Percentiles rank a stretch among this genome's conserved stretches.
These are phyloP conservation scores for Channa striata DNA, from an alignment of 2,797 vertebrate genomes.

Conservation along the genomic window DNA sequence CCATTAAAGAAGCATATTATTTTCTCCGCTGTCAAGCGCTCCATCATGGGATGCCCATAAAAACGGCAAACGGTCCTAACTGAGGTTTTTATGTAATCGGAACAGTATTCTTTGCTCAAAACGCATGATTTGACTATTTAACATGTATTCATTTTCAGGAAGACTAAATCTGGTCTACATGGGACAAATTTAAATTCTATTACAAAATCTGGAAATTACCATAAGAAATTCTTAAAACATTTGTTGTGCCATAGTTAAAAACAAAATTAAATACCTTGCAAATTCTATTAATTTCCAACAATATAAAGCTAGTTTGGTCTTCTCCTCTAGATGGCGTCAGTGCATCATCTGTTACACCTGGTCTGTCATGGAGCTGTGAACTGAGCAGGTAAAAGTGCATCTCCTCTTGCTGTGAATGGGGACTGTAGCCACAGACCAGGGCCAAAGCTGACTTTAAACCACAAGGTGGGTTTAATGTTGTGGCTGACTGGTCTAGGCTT, in stretches of 20 bases:
- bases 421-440: no score
- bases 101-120: constrained; percentile 12
- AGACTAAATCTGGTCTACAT: not conserved
- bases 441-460: no score
- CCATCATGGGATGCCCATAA: constrained; percentile 17
- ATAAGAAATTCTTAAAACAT: not conserved
- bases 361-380: not conserved
- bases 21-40: constrained; percentile 17
- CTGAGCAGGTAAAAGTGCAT: not conserved
- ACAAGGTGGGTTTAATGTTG: no score
- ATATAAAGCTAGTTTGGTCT: no score
- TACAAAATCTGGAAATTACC: not conserved
- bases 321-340: constrained; percentile 70
- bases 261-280: no score
- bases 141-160: no score
- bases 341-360: constrained; percentile 23
- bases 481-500: no score
- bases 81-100: constrained; percentile 13
- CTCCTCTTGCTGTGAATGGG: no score
- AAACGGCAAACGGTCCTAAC: constrained; percentile 3
- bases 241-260: no score
- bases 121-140: constrained; percentile 4
- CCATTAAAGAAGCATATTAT: constrained; percentile 48
- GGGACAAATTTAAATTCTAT: not conserved
- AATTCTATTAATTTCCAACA: no score